Percentiles rank a stretch among this genome's conserved stretches.
Evolutionary conservation across 2,888 invertebrate genomes (phyloP).

Genomic region (Neoscelio sp.): DNA sequence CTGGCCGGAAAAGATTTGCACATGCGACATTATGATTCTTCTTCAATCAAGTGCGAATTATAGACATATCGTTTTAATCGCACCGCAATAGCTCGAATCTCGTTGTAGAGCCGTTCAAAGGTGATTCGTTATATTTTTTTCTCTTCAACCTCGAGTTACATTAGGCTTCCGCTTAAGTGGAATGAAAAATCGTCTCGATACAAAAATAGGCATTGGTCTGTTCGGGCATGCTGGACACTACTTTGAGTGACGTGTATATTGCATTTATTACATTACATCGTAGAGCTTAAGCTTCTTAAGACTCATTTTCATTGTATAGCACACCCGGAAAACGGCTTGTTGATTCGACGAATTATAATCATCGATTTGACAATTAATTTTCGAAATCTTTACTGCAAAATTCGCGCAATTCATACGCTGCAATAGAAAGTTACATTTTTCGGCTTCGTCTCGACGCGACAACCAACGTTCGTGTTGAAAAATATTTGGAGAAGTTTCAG

Average conservation of each 20-base stretch:
- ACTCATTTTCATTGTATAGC: slow-evolving; percentile 61
- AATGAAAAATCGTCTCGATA: slow-evolving; percentile 70
- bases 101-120: slow-evolving; percentile 64
- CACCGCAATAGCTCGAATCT: slow-evolving; percentile 69
- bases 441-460: too few relatives aligned
- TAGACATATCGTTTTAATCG: slow-evolving; percentile 65
- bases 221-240: slow-evolving; percentile 68
- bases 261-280: slow-evolving; percentile 67
- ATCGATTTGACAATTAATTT: too few relatives aligned
- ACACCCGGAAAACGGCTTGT: slow-evolving; percentile 28
- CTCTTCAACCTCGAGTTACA: slow-evolving; percentile 61
- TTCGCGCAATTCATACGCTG: too few relatives aligned
- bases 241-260: slow-evolving; percentile 67
- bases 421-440: too few relatives aligned
- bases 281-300: slow-evolving; percentile 66
- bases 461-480: too few relatives aligned
- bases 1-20: slow-evolving; percentile 73
- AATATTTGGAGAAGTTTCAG: too few relatives aligned
- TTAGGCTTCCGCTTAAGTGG: slow-evolving; percentile 66
- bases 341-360: slow-evolving; percentile 19
- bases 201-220: slow-evolving; percentile 71
- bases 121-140: slow-evolving; percentile 53
- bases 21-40: slow-evolving; percentile 70
- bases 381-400: too few relatives aligned
- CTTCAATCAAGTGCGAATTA: slow-evolving; percentile 68